Percentiles rank a stretch among this genome's conserved stretches.
phyloP scores from a whole-genome alignment of 2,888 invertebrate genomes.

The Tiliacea citrago region DNA sequence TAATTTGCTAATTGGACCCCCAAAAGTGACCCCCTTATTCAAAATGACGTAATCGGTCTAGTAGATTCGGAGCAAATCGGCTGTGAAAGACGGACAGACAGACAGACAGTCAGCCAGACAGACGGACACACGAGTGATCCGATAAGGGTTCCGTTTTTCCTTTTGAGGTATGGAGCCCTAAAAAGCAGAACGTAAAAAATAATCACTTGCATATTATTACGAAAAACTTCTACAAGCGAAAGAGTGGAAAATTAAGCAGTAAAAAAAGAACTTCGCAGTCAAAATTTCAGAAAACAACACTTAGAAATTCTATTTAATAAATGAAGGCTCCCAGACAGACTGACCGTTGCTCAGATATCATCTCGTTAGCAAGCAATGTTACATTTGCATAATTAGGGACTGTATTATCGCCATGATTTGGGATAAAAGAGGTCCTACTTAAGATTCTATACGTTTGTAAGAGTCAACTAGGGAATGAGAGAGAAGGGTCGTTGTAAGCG shows the following conservation, averaged over 20 bases:
- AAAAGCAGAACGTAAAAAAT: background rate
- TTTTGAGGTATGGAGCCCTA: too few relatives aligned
- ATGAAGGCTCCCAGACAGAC: conserved; percentile 27
- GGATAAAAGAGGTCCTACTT: conserved; percentile 40
- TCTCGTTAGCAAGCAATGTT: conserved; percentile 44
- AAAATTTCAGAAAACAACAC: conserved; percentile 20
- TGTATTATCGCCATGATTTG: conserved; percentile 46
- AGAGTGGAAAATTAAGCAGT: background rate
- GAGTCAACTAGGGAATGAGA: conserved; percentile 36
- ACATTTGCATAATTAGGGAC: conserved; percentile 55
- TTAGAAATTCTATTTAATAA: conserved; percentile 42
- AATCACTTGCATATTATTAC: background rate
- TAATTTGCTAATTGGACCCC: too few relatives aligned
- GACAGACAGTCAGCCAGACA: too few relatives aligned
- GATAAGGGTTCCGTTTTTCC: too few relatives aligned
- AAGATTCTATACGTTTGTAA: conserved; percentile 49
- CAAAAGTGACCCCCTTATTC: too few relatives aligned
- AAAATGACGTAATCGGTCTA: too few relatives aligned
- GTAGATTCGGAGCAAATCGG: too few relatives aligned
- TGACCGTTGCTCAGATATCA: conserved; percentile 39
- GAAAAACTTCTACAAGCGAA: conserved; percentile 24
- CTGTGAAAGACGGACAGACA: too few relatives aligned
- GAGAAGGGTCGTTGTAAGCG: conserved; percentile 26
- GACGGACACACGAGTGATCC: too few relatives aligned
- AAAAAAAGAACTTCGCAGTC: conserved; percentile 1